A percentile compares a stretch with the other conserved stretches of the same genome.
Conservation (phyloP, 2,888 invertebrate genomes). For the Standfussiana lucernea region DNA sequence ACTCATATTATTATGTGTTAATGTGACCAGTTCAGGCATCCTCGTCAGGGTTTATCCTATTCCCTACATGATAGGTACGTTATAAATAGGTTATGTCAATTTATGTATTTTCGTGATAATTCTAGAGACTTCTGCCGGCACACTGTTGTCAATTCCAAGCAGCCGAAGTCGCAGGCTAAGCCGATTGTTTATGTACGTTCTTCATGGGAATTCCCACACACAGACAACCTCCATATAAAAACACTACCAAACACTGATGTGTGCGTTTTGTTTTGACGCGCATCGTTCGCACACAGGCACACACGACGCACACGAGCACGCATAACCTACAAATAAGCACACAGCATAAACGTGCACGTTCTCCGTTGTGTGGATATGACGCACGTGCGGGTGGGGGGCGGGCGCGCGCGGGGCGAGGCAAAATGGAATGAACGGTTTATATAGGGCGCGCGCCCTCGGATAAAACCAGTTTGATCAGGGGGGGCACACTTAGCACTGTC, state of each 20-base stretch:
- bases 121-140: neutral
- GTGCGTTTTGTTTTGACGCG: conserved; percentile 74
- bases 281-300: conserved; percentile 62
- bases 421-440: conserved; percentile 80
- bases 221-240: neutral
- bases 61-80: neutral
- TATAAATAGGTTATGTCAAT: neutral
- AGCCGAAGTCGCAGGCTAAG: conserved; percentile 4
- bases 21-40: neutral
- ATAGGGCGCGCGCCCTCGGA: conserved; percentile 81
- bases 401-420: conserved; percentile 66
- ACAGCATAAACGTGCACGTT: conserved; percentile 55
- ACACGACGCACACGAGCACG: conserved; percentile 49
- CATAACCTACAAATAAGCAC: conserved; percentile 57
- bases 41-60: neutral
- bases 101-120: neutral
- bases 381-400: conserved; percentile 79
- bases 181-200: conserved; percentile 24
- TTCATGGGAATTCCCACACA: conserved; percentile 50
- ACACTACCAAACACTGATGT: conserved; percentile 32
- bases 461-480: conserved; percentile 86
- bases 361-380: conserved; percentile 70
- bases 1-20: neutral
- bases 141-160: neutral
- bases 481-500: no score